phyloP scores from a whole-genome alignment of 2,113 vertebrate genomes.

The Laticauda colubrina region DNA sequence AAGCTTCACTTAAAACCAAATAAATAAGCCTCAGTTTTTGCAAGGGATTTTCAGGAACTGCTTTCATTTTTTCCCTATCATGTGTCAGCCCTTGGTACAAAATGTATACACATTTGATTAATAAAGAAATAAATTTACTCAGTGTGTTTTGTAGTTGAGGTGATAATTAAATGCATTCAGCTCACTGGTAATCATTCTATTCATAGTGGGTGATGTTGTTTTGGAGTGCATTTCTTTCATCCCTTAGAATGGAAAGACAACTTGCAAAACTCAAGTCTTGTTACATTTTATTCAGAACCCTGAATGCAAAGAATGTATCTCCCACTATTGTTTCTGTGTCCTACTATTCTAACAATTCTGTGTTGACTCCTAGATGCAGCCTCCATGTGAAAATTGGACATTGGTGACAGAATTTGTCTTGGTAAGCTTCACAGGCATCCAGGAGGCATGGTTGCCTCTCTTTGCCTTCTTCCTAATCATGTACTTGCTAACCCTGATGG shows the following conservation, averaged over 20 bases:
- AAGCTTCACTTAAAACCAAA: background rate
- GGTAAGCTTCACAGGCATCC: background rate
- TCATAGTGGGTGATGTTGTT: background rate
- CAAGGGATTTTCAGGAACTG: background rate
- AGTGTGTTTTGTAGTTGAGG: background rate
- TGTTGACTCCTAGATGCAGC: background rate
- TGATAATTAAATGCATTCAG: background rate
- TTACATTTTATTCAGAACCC: background rate
- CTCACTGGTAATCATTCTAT: background rate
- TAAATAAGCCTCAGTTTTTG: background rate
- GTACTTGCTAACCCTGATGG: conserved; percentile 25
- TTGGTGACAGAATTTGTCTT: conserved; percentile 15
- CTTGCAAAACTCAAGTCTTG: background rate
- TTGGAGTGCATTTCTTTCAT: background rate
- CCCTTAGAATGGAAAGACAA: background rate
- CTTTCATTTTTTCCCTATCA: background rate
- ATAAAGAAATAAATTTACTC: background rate
- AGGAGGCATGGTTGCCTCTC: conserved; percentile 8
- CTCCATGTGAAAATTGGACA: background rate
- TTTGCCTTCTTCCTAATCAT: conserved; percentile 57
- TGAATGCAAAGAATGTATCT: background rate
- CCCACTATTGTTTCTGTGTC: background rate
- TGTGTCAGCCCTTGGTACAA: background rate
- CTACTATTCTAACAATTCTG: background rate
- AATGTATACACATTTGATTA: background rate